Evolutionary conservation across 1,140 invertebrate genomes (phyloP), one percentile per base, ranked within the genome.

Genomic region (Helicoverpa zea): DNA sequence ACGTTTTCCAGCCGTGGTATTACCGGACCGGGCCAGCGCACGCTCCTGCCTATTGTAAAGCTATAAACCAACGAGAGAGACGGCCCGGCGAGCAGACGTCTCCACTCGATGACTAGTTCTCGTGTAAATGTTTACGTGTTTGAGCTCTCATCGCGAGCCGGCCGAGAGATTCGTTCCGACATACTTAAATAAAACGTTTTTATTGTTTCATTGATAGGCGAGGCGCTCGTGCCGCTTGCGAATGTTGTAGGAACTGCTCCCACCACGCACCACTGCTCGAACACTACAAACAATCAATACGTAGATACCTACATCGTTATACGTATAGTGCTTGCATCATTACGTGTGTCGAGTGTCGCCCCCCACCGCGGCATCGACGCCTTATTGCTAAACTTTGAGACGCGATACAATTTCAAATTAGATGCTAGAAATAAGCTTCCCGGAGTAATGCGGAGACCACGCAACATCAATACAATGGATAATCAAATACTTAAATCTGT

Each of bases 151-250:
- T 64, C 51, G 47, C 72, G 35, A n/a, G 16, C 10, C 72, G 29
- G 35, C 9, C 35, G 56, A 75, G 35, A 51, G 43, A 16, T 75
- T 63, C 58, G 35, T 18, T 75, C 16, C 58, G 59, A 74, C 16
- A 74, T 74, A 59, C 35, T 74, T 61, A 47, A 74, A 74, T 76
- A 35, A 76, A 51, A 61, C 47, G 63, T 30, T 64, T 58, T 76
- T 52, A 76, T 76, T 63, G 47, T 52, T 76, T 51, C 59, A 76
- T 76, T 76, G 74, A 76, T 76, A 63, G 74, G 12, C n/a, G 58
- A 35, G 43, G 43, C n/a, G 16, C 73, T 52, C 47, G 58, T 56
- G 49, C 49, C 68, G 18, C 54, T 76, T 51, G 73, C 73, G 13
- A 76, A 63, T 51, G 14, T 47, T 18, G 30, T 74, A 43, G 35